phyloP scores from a whole-genome alignment of 2,888 invertebrate species.

The Epistrophe grossulariae region DNA sequence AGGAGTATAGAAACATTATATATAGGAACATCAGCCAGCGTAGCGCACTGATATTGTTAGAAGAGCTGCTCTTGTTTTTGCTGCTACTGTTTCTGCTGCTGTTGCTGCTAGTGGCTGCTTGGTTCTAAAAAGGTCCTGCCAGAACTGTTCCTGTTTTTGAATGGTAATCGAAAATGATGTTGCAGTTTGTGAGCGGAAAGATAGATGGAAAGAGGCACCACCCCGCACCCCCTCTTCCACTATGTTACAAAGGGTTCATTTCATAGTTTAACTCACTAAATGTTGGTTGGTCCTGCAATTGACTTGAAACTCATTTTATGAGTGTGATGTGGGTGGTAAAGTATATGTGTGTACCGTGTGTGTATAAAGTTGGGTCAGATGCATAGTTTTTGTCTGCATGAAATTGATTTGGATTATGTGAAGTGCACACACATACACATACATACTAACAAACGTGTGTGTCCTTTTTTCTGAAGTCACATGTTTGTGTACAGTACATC shows the following conservation, averaged over 20 bases:
- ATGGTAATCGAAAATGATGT: constrained; percentile 72
- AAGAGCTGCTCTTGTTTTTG: constrained; percentile 37
- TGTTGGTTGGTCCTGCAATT: constrained; percentile 73
- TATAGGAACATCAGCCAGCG: constrained; percentile 5
- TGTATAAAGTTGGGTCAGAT: neutral
- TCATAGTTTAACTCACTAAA: constrained; percentile 73
- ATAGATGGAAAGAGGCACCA: constrained; percentile 14
- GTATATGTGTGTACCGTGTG: no score
- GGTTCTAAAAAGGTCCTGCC: constrained; percentile 12
- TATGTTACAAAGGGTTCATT: constrained; percentile 46
- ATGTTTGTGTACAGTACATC: constrained; percentile 6
- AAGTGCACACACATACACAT: constrained; percentile 26
- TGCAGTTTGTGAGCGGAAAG: constrained; percentile 52
- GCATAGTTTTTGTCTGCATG: constrained; percentile 69
- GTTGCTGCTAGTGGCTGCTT: constrained; percentile 12
- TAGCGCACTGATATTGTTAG: constrained; percentile 4
- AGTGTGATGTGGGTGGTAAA: neutral
- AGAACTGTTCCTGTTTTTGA: constrained; percentile 45
- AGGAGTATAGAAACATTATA: neutral
- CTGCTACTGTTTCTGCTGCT: constrained; percentile 3
- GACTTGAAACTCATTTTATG: constrained; percentile 65
- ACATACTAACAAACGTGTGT: neutral
- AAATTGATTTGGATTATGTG: constrained; percentile 75
- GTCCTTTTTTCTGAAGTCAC: neutral
- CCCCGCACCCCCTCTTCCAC: neutral